Conservation (phyloP, 1,140 invertebrate species). For the Temnothorax nylanderi region DNA sequence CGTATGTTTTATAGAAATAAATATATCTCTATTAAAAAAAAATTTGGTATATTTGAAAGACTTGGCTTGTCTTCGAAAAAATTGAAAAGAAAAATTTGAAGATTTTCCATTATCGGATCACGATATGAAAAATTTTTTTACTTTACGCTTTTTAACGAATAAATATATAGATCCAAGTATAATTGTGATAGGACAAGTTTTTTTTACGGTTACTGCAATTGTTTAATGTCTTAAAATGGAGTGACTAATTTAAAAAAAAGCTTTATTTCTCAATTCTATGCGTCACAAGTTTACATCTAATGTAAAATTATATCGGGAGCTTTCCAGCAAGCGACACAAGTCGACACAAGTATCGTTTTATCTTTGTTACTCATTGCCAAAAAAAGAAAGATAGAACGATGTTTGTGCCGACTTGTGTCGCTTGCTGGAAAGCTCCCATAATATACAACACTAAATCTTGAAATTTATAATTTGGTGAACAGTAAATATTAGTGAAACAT, state of each 20-base stretch:
- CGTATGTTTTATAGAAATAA: conserved; percentile 15
- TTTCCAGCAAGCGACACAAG: too few relatives aligned
- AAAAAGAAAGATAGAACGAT: too few relatives aligned
- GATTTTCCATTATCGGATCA: neutral
- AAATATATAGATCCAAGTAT: neutral
- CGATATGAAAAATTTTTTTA: conserved; percentile 18
- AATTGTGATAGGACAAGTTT: conserved; percentile 14
- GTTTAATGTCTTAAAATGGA: conserved; percentile 69
- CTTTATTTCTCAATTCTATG: conserved; percentile 30
- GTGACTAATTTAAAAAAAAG: conserved; percentile 55
- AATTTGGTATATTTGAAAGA: neutral
- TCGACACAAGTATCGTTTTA: too few relatives aligned
- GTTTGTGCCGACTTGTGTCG: too few relatives aligned
- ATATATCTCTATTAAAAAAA: conserved; percentile 6
- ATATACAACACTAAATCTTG: conserved; percentile 16
- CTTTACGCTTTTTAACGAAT: conserved; percentile 1
- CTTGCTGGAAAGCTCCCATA: neutral
- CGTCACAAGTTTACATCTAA: conserved; percentile 3
- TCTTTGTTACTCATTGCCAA: too few relatives aligned
- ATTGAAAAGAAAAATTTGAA: conserved; percentile 34
- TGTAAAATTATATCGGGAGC: conserved; percentile 24
- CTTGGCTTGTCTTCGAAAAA: neutral
- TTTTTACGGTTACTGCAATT: conserved; percentile 47
- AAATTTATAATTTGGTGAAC: conserved; percentile 27
- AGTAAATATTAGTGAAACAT: conserved; percentile 42